Evolutionary conservation across 2,113 vertebrate species (phyloP).

Genomic region (Oreochromis spilurus): DNA sequence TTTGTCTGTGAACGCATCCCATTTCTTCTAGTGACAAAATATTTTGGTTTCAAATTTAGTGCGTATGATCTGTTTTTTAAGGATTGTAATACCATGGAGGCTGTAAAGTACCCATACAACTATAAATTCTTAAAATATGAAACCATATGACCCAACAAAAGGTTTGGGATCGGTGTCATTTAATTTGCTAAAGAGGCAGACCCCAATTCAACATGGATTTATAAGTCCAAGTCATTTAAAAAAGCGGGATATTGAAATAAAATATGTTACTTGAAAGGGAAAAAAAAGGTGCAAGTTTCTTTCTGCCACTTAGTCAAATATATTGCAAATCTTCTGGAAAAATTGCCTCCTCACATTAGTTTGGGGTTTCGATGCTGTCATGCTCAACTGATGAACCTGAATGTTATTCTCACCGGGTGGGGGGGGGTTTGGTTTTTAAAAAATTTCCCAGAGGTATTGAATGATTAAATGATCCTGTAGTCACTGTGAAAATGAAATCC

Average conservation of each 20-base stretch:
- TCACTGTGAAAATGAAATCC: not conserved
- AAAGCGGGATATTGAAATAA: not conserved
- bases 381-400: not conserved
- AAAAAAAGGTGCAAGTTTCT: not conserved
- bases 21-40: not conserved
- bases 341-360: not conserved
- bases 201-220: not conserved
- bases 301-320: not conserved
- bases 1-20: not conserved
- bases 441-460: not conserved
- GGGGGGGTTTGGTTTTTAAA: accelerated
- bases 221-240: not conserved
- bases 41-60: not conserved
- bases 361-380: accelerated
- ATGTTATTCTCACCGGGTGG: not conserved
- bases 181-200: not conserved
- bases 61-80: not conserved
- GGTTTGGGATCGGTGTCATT: not conserved
- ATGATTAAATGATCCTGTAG: not conserved
- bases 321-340: not conserved
- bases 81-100: not conserved
- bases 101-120: not conserved
- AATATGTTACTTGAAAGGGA: not conserved
- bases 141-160: not conserved
- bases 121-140: not conserved